A percentile compares a stretch with the other conserved stretches of the same genome.
Conservation (phyloP, 1,140 invertebrate species). For the Dermatophagoides farinae region DNA sequence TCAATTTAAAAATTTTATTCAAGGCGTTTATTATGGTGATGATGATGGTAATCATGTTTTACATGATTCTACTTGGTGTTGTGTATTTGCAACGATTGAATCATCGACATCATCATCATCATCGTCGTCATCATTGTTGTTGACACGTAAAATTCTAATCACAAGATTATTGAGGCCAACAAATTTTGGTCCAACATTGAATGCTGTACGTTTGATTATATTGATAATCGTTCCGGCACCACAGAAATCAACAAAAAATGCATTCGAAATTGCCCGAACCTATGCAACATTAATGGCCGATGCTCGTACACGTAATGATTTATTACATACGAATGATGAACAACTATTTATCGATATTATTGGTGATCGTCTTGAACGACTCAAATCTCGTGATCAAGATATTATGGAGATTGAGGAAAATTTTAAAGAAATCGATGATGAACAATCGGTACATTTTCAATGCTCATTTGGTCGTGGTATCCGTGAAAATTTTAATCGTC, state of each 20-base stretch:
- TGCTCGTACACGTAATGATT: slow-evolving; percentile 12
- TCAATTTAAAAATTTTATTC: slow-evolving; percentile 1
- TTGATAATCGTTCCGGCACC: background rate
- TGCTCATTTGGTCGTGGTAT: slow-evolving; percentile 19
- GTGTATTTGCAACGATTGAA: background rate
- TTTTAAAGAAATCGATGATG: background rate
- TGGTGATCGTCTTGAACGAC: background rate
- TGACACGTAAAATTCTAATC: background rate
- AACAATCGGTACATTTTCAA: background rate
- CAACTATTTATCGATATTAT: background rate
- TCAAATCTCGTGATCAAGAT: background rate
- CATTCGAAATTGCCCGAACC: slow-evolving; percentile 21
- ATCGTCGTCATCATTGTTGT: background rate
- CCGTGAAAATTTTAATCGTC: slow-evolving; percentile 23
- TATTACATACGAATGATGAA: slow-evolving; percentile 12
- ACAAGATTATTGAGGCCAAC: background rate
- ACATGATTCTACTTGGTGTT: background rate
- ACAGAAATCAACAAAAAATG: slow-evolving; percentile 21
- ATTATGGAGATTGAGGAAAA: background rate
- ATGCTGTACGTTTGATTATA: background rate
- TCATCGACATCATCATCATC: background rate
- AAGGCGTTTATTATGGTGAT: background rate
- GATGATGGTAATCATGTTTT: background rate
- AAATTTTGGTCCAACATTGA: slow-evolving; percentile 3
- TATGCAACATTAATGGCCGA: slow-evolving; percentile 21